Conservation (phyloP, 2,113 vertebrate genomes). For the Mohoua ochrocephala region DNA sequence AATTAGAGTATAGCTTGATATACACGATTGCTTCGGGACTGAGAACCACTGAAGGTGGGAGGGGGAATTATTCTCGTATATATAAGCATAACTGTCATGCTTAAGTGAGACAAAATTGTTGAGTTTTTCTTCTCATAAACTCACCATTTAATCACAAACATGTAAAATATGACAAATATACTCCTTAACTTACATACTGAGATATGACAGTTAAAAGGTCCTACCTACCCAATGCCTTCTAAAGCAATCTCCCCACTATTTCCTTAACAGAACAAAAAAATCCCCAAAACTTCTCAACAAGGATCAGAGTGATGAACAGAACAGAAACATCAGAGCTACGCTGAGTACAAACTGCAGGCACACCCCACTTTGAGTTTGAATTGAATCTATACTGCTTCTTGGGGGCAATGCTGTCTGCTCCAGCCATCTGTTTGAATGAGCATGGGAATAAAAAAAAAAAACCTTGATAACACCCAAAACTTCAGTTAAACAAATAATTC, state of each 20-base stretch:
- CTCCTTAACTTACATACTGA: not conserved
- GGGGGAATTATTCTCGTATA: not conserved
- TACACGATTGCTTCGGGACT: not conserved
- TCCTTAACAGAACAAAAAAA: not conserved
- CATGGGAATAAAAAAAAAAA: not conserved
- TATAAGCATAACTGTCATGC: not conserved
- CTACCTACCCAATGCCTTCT: not conserved
- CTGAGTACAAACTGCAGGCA: not conserved
- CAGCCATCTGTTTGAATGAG: not conserved
- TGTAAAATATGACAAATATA: not conserved
- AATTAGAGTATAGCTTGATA: not conserved
- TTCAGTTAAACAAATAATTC: constrained; percentile 2
- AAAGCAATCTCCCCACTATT: not conserved
- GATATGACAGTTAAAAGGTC: not conserved
- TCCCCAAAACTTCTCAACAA: not conserved
- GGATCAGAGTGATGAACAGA: not conserved
- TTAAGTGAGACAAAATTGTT: not conserved
- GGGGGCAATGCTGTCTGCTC: not conserved
- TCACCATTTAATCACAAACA: not conserved
- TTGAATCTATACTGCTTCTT: not conserved
- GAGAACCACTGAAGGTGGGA: not conserved
- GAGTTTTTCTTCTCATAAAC: not conserved
- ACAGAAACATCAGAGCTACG: not conserved
- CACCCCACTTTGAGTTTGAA: not conserved
- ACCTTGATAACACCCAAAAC: not conserved